phyloP scores from a whole-genome alignment of 2,113 vertebrate genomes.

The rat (Rattus norvegicus) region GRCr8 NC_086033.1:57167001-57167500 shows the following conservation, averaged over 20 bases:
- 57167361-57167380: neutral
- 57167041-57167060: neutral
- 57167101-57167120: neutral
- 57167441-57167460: neutral
- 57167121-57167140: neutral
- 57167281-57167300: neutral
- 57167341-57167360: neutral
- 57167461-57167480: neutral
- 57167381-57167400: neutral
- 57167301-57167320: neutral
- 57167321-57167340: neutral
- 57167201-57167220: neutral
- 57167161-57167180: rapidly evolving
- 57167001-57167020: neutral
- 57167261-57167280: neutral
- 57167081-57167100: neutral
- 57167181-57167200: neutral
- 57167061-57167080: neutral
- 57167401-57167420: neutral
- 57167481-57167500: neutral
- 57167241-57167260: neutral
- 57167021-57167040: neutral
- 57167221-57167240: neutral
- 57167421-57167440: neutral
- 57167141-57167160: neutral